Percentiles rank a stretch among this genome's conserved stretches.
Conservation (phyloP, 2,888 invertebrate genomes). For the Oasisia sp. region DNA sequence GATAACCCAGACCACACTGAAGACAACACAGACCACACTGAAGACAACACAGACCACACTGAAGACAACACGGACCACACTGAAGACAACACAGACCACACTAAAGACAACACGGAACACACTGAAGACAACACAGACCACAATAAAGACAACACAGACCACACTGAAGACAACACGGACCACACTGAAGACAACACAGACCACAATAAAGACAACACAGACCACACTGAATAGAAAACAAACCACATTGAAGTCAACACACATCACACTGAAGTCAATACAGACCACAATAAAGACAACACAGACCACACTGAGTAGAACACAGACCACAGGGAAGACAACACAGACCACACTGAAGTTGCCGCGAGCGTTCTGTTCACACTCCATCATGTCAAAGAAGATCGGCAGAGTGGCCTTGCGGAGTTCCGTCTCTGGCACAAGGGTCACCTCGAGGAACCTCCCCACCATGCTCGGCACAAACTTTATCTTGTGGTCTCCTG, state of each 20-base stretch:
- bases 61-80: too few relatives aligned
- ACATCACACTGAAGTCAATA: slow-evolving; percentile 81
- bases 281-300: too few relatives aligned
- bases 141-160: too few relatives aligned
- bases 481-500: slow-evolving; percentile 84
- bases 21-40: too few relatives aligned
- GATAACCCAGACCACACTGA: too few relatives aligned
- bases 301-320: too few relatives aligned
- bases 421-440: slow-evolving; percentile 86
- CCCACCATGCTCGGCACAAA: slow-evolving; percentile 94
- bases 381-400: slow-evolving; percentile 95
- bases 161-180: too few relatives aligned
- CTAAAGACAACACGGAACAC: slow-evolving; percentile 66
- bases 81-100: background rate
- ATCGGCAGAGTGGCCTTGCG: slow-evolving; percentile 90
- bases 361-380: slow-evolving; percentile 84
- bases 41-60: too few relatives aligned
- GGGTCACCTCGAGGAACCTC: slow-evolving; percentile 90
- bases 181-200: too few relatives aligned
- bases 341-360: slow-evolving; percentile 79
- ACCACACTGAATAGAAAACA: background rate
- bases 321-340: background rate
- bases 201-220: too few relatives aligned
- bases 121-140: slow-evolving; percentile 70
- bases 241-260: slow-evolving; percentile 17